A percentile compares a stretch with the other conserved stretches of the same genome.
Conservation (phyloP, 2,797 vertebrate genomes). For the Ceyx erithaca region DNA sequence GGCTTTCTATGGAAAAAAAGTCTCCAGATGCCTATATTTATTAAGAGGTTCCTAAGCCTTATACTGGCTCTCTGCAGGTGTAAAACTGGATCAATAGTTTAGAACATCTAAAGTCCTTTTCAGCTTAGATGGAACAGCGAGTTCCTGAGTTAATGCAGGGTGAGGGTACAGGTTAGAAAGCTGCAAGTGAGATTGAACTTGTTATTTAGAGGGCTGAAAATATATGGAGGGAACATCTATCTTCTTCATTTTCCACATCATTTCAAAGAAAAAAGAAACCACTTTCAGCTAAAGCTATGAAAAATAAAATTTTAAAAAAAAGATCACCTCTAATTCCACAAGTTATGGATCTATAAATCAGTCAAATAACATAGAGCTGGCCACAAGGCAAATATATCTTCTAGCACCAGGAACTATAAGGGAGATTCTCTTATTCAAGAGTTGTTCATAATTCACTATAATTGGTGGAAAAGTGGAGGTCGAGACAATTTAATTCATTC, state of each 20-base stretch:
- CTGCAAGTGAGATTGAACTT: conserved; percentile 11
- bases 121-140: neutral
- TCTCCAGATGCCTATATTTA: neutral
- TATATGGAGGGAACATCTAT: conserved; percentile 46
- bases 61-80: neutral
- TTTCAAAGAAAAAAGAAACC: conserved; percentile 45
- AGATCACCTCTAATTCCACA: conserved; percentile 33
- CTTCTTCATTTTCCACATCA: conserved; percentile 42
- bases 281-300: conserved; percentile 45
- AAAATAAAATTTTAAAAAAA: neutral
- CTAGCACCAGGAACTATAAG: conserved; percentile 3
- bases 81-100: neutral
- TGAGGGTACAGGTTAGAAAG: neutral
- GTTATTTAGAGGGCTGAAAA: conserved; percentile 52
- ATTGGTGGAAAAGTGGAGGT: conserved; percentile 47
- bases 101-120: conserved; percentile 1
- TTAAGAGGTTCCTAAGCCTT: neutral
- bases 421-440: conserved; percentile 22
- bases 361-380: conserved; percentile 16
- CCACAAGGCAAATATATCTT: conserved; percentile 57
- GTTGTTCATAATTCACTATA: conserved; percentile 60
- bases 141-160: conserved; percentile 8
- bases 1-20: neutral
- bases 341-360: conserved; percentile 68
- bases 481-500: conserved; percentile 52